phyloP scores from a whole-genome alignment of 2,888 invertebrate species.

The Dascillus cervinus region DNA sequence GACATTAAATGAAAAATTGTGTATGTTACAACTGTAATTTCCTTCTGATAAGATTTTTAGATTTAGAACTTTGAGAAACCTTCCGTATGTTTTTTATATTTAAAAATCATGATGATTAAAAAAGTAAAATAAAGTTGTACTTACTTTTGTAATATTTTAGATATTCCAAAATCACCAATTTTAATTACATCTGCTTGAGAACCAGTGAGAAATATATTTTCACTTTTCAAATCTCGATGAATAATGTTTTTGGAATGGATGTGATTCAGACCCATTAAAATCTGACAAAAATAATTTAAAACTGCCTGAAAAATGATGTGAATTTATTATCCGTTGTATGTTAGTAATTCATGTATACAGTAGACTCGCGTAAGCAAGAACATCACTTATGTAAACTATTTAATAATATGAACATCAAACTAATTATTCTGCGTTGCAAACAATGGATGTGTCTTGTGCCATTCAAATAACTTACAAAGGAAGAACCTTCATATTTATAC shows the following conservation, averaged over 20 bases:
- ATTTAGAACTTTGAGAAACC: too few relatives aligned
- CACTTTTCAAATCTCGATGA: conserved; percentile 78
- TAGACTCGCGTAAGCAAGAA: too few relatives aligned
- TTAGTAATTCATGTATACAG: too few relatives aligned
- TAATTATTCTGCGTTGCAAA: too few relatives aligned
- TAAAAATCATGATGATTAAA: background rate
- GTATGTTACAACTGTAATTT: too few relatives aligned
- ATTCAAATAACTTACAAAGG: conserved; percentile 5
- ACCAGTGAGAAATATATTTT: conserved; percentile 74
- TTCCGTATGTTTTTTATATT: too few relatives aligned
- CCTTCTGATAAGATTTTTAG: too few relatives aligned
- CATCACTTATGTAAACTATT: too few relatives aligned
- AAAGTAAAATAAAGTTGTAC: conserved; percentile 1
- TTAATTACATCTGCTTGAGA: conserved; percentile 60
- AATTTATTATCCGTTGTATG: too few relatives aligned
- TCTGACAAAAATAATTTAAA: conserved; percentile 62
- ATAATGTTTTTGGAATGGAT: conserved; percentile 72
- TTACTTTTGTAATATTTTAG: conserved; percentile 61
- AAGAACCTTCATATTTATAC: conserved; percentile 17
- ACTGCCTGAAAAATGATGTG: conserved; percentile 58
- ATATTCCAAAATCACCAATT: conserved; percentile 81
- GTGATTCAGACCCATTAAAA: conserved; percentile 69
- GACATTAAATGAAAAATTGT: too few relatives aligned
- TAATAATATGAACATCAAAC: too few relatives aligned
- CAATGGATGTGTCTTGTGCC: too few relatives aligned